Evolutionary conservation across 64 coral and sea anemone species (phyloP).

Genomic region (Porites lutea): DNA sequence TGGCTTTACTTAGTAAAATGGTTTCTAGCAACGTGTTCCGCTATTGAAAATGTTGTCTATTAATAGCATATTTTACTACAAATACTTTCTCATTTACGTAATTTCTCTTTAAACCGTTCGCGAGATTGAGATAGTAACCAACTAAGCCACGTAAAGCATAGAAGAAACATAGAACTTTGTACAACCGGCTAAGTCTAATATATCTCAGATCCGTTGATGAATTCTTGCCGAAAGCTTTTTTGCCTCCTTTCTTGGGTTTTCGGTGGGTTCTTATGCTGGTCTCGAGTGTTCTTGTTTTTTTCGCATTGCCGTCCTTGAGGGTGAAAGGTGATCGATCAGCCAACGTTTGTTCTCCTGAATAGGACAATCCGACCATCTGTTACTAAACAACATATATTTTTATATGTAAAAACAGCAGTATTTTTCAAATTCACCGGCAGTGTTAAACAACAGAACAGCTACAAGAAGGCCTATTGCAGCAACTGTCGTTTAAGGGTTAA

Average conservation of each 20-base stretch:
- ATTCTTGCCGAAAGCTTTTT: too few species aligned
- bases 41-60: constrained; percentile 22
- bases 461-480: not conserved
- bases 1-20: not conserved
- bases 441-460: not conserved
- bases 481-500: not conserved
- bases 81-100: not conserved
- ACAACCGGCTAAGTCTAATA: too few species aligned
- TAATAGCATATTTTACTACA: not conserved
- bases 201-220: too few species aligned
- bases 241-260: too few species aligned
- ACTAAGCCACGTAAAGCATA: too few species aligned
- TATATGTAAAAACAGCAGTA: not conserved
- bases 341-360: too few species aligned
- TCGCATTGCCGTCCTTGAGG: too few species aligned
- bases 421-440: not conserved
- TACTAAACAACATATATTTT: not conserved
- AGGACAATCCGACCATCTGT: not conserved
- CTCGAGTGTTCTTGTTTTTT: too few species aligned
- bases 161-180: too few species aligned
- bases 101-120: not conserved
- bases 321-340: too few species aligned
- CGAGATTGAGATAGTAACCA: too few species aligned
- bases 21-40: constrained; percentile 10
- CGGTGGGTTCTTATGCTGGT: too few species aligned